phyloP scores from a whole-genome alignment of 2,113 vertebrate genomes.

The Copsychus sechellarum region DNA sequence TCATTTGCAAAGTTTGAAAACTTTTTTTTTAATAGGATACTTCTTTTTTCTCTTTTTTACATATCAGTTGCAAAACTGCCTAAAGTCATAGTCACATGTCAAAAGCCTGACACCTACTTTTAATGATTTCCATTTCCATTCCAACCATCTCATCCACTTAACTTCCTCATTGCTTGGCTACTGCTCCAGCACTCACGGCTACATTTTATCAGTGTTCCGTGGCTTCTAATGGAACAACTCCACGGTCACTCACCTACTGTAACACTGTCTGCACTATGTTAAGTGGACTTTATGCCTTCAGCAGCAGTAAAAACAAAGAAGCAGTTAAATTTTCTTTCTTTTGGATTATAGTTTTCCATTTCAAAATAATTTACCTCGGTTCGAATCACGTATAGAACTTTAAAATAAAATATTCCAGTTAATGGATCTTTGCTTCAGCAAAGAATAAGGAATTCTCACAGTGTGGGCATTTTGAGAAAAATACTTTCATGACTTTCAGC shows the following conservation, averaged over 20 bases:
- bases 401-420: background rate
- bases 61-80: background rate
- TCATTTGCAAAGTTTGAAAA: background rate
- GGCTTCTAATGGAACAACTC: background rate
- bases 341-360: background rate
- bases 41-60: background rate
- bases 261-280: background rate
- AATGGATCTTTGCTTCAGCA: background rate
- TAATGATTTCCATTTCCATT: slow-evolving; percentile 25
- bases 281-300: background rate
- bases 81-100: background rate
- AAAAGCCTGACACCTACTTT: background rate
- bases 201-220: background rate
- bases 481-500: background rate
- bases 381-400: background rate
- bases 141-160: background rate
- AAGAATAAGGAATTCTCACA: background rate
- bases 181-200: background rate
- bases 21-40: background rate
- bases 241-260: background rate
- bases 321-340: background rate
- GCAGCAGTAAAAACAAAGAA: background rate
- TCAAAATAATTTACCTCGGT: background rate
- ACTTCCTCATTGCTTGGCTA: background rate
- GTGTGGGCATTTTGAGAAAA: background rate